Evolutionary conservation across 2,797 vertebrate species (phyloP), one percentile per base, ranked within the genome.

Genomic region (Macrochelys suwanniensis): DNA sequence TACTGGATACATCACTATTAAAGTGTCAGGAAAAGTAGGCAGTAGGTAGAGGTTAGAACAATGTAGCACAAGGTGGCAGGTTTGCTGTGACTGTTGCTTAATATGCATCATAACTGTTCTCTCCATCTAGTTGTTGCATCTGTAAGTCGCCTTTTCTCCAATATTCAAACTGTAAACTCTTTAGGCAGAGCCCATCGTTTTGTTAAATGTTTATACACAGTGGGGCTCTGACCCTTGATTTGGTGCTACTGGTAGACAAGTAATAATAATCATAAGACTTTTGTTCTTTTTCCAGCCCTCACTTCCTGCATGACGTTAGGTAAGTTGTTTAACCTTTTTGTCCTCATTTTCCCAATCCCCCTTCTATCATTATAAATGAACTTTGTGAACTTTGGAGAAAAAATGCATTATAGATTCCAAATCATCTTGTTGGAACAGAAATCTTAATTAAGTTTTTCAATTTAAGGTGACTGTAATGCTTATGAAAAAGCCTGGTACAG

Each of bases 121-220:
- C 47, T 31, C 2, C 11, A 77, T 49, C 6, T 54, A 5, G 17
- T 68, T 68, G 1, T 45, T 51, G 1, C 0, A 11, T 65, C 37
- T 31, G 61, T 82, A 28, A 17, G 0, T 4, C 78, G 7, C n/a
- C 28, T 85, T 45, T 31, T 77, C 12, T 49, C 26, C 15, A 13
- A 26, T 9, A 77, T 45, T 77, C 25, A 49, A 9, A 28, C 42
- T 47, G 42, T 49, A 77, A 47, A 28, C 13, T 47, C 0, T 77
- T 3, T 25, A 81, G 23, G n/a, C 68, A 53, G 1, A 6, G 1
- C 4, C n/a, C 3, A 2, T 86, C 94, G 3, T 31, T 31, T 49
- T 47, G 45, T 31, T 45, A 5, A 56, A 10, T 2, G 1, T 37
- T 88, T 45, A 3, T 10, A 74, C 2, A 47, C 23, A 7, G 3